These are phyloP conservation scores for Chaetops frenatus DNA, from an alignment of 2,113 vertebrate species.

Conservation along the genomic window DNA sequence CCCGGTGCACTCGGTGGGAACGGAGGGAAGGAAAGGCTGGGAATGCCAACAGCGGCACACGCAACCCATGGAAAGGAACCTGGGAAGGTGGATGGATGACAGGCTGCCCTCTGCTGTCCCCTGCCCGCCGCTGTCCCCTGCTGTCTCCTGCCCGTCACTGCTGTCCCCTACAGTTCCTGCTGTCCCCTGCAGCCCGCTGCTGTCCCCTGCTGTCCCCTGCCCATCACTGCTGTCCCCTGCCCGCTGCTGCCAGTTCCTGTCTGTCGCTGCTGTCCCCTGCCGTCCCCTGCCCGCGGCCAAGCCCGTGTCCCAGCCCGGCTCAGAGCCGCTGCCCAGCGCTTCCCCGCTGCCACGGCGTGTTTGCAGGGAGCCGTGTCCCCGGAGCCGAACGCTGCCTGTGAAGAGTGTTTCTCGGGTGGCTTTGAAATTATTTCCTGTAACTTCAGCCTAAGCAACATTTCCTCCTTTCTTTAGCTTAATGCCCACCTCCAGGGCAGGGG, in stretches of 20 bases:
- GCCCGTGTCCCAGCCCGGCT: neutral
- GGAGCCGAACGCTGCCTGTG: neutral
- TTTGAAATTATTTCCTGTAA: neutral
- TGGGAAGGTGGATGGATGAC: neutral
- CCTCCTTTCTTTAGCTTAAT: neutral
- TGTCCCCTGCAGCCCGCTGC: neutral
- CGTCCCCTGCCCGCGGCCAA: neutral
- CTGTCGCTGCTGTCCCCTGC: accelerated
- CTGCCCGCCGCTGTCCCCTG: no score
- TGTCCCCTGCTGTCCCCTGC: neutral
- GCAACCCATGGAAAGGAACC: accelerated
- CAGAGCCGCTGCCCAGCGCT: neutral
- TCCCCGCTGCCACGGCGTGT: neutral
- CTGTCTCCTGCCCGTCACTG: no score
- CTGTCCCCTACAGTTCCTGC: neutral
- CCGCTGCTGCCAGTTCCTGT: neutral
- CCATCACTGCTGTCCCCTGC: neutral
- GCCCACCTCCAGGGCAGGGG: neutral
- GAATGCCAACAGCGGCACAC: neutral
- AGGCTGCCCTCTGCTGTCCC: neutral
- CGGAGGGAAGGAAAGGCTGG: neutral
- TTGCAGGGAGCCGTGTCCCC: neutral
- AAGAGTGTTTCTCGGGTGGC: neutral
- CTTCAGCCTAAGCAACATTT: neutral
- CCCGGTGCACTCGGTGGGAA: neutral